These are phyloP conservation scores for Synanthedon formicaeformis DNA, from an alignment of 2,888 invertebrate species.

Conservation along the genomic window DNA sequence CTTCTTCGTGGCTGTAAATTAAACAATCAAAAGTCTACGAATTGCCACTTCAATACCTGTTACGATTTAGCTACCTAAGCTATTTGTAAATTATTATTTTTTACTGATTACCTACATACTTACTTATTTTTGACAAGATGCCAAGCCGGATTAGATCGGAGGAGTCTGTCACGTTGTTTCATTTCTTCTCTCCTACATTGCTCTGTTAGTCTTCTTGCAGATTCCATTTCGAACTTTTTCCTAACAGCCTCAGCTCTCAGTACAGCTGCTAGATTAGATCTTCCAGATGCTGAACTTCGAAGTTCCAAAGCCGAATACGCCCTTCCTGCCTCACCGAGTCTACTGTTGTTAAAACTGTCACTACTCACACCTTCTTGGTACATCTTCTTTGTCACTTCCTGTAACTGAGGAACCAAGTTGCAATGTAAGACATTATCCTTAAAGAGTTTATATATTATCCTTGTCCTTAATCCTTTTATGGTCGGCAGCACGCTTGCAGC, in stretches of 20 bases:
- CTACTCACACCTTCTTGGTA: constrained; percentile 47
- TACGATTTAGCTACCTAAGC: background rate
- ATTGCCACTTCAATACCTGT: background rate
- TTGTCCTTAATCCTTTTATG: too few relatives aligned
- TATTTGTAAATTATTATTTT: background rate
- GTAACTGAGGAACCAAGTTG: constrained; percentile 33
- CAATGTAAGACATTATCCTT: background rate
- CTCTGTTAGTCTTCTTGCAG: constrained; percentile 70
- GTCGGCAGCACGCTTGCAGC: too few relatives aligned
- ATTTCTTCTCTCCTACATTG: constrained; percentile 70
- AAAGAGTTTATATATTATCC: too few relatives aligned
- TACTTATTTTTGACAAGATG: constrained; percentile 73
- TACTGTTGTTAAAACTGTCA: constrained; percentile 28
- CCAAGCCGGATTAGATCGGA: constrained; percentile 78
- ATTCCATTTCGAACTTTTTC: constrained; percentile 74
- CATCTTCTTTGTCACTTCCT: constrained; percentile 45
- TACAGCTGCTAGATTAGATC: constrained; percentile 76
- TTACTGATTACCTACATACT: background rate
- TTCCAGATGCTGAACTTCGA: constrained; percentile 43
- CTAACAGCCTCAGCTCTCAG: constrained; percentile 73
- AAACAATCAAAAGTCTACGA: background rate
- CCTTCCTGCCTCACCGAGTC: constrained; percentile 22
- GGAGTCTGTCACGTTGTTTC: constrained; percentile 69
- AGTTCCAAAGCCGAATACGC: constrained; percentile 60
- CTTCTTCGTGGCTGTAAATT: constrained; percentile 70